Percentiles rank a stretch among this genome's conserved stretches.
These are phyloP conservation scores for Onchidella celtica DNA, from an alignment of 2,888 invertebrate species.

Conservation along the genomic window DNA sequence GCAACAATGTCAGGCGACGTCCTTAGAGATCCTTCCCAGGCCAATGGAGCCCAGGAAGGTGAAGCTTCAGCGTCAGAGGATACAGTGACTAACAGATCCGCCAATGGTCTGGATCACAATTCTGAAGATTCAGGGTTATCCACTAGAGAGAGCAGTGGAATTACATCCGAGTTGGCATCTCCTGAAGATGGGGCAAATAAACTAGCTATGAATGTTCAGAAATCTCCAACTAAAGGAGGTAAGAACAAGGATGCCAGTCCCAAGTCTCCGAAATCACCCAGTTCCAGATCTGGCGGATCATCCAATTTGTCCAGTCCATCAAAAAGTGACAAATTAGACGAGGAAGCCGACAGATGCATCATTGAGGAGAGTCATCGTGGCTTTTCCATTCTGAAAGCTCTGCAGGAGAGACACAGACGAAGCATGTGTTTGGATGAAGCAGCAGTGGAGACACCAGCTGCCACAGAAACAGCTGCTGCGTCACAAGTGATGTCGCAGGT, in stretches of 20 bases:
- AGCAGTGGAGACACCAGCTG: background rate
- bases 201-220: background rate
- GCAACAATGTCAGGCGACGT: slow-evolving; percentile 20
- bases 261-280: slow-evolving; percentile 18
- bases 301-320: slow-evolving; percentile 35
- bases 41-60: background rate
- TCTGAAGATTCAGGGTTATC: slow-evolving; percentile 44
- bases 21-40: background rate
- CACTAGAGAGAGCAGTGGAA: slow-evolving; percentile 25
- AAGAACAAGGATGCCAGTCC: background rate
- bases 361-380: slow-evolving; percentile 46
- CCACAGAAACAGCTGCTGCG: background rate
- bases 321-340: slow-evolving; percentile 28
- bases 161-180: slow-evolving; percentile 28
- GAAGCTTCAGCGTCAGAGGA: background rate
- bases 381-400: slow-evolving; percentile 36
- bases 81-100: background rate
- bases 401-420: slow-evolving; percentile 44
- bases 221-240: background rate
- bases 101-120: background rate
- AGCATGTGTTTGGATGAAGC: slow-evolving; percentile 44
- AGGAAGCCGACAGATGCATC: slow-evolving; percentile 29
- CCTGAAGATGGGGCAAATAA: slow-evolving; percentile 32
- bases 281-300: background rate
- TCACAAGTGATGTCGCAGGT: slow-evolving; percentile 20